Conservation (phyloP, 2,888 invertebrate genomes). For the Tachina grossa region DNA sequence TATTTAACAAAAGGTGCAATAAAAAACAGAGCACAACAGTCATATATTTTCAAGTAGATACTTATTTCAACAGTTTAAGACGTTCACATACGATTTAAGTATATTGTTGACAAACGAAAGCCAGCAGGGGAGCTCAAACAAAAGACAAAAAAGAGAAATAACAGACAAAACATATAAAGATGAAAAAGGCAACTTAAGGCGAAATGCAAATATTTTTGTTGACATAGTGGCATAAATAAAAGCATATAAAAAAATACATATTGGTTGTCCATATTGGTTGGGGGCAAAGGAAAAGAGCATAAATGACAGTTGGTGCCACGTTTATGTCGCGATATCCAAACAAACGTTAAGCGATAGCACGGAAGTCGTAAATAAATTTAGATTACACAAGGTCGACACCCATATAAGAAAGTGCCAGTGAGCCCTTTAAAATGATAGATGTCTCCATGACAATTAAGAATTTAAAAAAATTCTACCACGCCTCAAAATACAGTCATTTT, state of each 20-base stretch:
- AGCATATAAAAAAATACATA: background rate
- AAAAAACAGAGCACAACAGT: background rate
- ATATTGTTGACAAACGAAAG: constrained; percentile 17
- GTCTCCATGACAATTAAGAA: too few species aligned
- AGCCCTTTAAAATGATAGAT: too few species aligned
- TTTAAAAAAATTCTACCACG: too few species aligned
- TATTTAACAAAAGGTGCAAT: constrained; percentile 4
- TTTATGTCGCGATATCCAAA: too few species aligned
- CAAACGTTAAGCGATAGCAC: too few species aligned
- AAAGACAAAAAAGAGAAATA: background rate
- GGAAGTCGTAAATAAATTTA: too few species aligned
- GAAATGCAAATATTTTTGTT: constrained; percentile 17
- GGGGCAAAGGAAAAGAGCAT: background rate
- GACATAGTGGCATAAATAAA: background rate
- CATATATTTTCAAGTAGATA: constrained; percentile 23
- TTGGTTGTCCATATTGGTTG: background rate
- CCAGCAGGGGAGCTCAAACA: background rate
- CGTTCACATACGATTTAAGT: background rate
- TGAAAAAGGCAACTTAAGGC: constrained; percentile 1
- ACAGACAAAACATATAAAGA: background rate
- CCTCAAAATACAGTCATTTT: too few species aligned
- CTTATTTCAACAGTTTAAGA: constrained; percentile 9
- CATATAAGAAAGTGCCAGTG: too few species aligned
- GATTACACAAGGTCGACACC: too few species aligned
- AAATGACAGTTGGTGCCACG: too few species aligned